Percentiles rank a stretch among this genome's conserved stretches.
Conservation (phyloP, 2,888 invertebrate genomes). For the Volucella inflata region DNA sequence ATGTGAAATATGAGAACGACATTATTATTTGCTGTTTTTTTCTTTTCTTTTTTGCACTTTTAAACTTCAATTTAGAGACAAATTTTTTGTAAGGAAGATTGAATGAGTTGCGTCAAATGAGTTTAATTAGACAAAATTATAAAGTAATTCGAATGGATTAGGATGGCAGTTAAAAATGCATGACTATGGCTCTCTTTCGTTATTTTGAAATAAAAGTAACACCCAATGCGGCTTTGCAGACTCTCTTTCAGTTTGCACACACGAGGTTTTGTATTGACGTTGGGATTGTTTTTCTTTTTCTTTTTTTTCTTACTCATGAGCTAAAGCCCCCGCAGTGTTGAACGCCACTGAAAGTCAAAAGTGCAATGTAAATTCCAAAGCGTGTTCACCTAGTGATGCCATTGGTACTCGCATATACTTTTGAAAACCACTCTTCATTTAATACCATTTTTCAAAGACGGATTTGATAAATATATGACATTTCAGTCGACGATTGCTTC, state of each 20-base stretch:
- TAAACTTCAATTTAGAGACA: background rate
- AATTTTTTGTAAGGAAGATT: background rate
- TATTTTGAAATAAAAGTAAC: constrained; percentile 18
- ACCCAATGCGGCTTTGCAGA: constrained; percentile 46
- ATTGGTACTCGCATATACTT: background rate
- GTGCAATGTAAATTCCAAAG: constrained; percentile 61
- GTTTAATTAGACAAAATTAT: background rate
- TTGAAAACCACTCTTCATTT: too few relatives aligned
- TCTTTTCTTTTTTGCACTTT: constrained; percentile 22
- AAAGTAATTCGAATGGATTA: background rate
- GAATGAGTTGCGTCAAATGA: background rate
- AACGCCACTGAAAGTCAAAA: constrained; percentile 71
- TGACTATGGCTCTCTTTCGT: background rate
- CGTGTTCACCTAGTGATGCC: constrained; percentile 40
- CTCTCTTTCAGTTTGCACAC: constrained; percentile 40
- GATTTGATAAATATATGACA: too few relatives aligned
- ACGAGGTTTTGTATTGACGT: constrained; percentile 26
- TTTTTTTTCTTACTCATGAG: background rate
- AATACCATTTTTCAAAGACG: too few relatives aligned
- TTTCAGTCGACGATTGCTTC: too few relatives aligned
- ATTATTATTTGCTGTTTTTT: too few relatives aligned
- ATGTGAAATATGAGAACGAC: constrained; percentile 70
- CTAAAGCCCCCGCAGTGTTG: constrained; percentile 56
- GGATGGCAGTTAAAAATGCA: constrained; percentile 3
- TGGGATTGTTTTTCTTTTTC: constrained; percentile 31